Conservation (phyloP, 2,888 invertebrate genomes). For the Eurytoma californica region DNA sequence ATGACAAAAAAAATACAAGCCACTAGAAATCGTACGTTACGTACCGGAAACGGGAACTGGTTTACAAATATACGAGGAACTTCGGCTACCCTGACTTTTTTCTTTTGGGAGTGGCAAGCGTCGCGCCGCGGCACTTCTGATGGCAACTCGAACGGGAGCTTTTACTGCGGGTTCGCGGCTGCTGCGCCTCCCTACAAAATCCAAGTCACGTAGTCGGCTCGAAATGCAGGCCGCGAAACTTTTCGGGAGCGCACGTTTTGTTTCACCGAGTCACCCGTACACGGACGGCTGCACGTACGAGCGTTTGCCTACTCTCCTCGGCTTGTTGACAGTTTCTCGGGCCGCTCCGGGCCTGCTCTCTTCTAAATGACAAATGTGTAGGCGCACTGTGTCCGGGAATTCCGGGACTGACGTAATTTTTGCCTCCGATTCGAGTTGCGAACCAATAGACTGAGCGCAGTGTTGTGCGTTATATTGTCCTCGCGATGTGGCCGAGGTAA, state of each 20-base stretch:
- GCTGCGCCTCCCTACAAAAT: constrained; percentile 9
- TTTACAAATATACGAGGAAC: too few relatives aligned
- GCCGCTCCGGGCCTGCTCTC: constrained; percentile 43
- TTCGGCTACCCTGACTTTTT: too few relatives aligned
- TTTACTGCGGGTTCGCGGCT: not conserved
- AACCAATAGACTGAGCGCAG: constrained; percentile 1
- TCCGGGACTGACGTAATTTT: constrained; percentile 27
- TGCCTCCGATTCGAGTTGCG: constrained; percentile 8
- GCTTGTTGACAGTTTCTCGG: constrained; percentile 42
- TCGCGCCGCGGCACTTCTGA: not conserved
- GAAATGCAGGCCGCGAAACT: constrained; percentile 15
- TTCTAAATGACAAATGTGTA: constrained; percentile 57
- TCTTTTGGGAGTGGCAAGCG: not conserved
- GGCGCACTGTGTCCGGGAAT: not conserved
- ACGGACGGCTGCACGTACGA: not conserved
- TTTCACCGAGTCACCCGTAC: constrained; percentile 17
- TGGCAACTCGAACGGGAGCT: constrained; percentile 8
- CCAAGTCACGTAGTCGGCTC: constrained; percentile 14
- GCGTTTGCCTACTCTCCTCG: not conserved
- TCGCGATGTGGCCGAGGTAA: not conserved
- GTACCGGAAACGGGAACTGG: too few relatives aligned
- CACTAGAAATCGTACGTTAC: too few relatives aligned
- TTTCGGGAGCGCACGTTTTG: constrained; percentile 32
- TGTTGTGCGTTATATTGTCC: not conserved
- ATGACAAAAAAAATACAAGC: too few relatives aligned